These are phyloP conservation scores for Molorchus minor DNA, from an alignment of 2,888 invertebrate genomes.

Conservation along the genomic window DNA sequence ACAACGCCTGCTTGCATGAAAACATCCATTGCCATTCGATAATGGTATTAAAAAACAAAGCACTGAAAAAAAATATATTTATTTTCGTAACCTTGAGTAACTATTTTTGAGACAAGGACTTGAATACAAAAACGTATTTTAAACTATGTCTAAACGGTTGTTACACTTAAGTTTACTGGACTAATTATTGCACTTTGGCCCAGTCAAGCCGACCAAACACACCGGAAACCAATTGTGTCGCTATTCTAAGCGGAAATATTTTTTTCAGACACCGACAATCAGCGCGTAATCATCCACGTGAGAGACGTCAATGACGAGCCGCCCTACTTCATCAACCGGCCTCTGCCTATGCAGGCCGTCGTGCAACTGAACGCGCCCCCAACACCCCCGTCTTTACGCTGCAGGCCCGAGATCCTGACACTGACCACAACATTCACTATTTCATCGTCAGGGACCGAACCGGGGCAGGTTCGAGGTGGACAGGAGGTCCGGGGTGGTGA, in stretches of 20 bases:
- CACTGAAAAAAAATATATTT: too few species aligned
- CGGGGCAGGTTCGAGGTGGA: conserved; percentile 65
- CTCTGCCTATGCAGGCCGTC: conserved; percentile 96
- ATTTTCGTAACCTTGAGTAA: too few species aligned
- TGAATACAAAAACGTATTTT: too few species aligned
- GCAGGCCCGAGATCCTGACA: conserved; percentile 95
- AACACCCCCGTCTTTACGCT: conserved; percentile 98
- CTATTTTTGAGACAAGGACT: too few species aligned
- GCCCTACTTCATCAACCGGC: conserved; percentile 96
- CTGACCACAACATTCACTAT: conserved; percentile 95
- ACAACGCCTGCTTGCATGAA: too few species aligned
- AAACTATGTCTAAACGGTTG: too few species aligned
- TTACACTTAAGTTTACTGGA: too few species aligned
- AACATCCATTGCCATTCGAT: too few species aligned
- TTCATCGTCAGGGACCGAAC: conserved; percentile 93
- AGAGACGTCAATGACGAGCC: conserved; percentile 97
- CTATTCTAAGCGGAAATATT: conserved; percentile 12
- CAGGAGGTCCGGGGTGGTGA: conserved; percentile 83
- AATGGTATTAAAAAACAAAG: too few species aligned
- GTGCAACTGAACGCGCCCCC: conserved; percentile 95
- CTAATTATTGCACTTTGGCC: not conserved
- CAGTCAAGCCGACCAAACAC: conserved; percentile 2
- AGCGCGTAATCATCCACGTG: conserved; percentile 93
- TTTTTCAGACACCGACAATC: conserved; percentile 87
- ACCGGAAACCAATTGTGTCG: conserved; percentile 8